Evolutionary conservation across 2,888 invertebrate genomes (phyloP), one percentile per base, ranked within the genome.

Genomic region (Vanessa cardui): DNA sequence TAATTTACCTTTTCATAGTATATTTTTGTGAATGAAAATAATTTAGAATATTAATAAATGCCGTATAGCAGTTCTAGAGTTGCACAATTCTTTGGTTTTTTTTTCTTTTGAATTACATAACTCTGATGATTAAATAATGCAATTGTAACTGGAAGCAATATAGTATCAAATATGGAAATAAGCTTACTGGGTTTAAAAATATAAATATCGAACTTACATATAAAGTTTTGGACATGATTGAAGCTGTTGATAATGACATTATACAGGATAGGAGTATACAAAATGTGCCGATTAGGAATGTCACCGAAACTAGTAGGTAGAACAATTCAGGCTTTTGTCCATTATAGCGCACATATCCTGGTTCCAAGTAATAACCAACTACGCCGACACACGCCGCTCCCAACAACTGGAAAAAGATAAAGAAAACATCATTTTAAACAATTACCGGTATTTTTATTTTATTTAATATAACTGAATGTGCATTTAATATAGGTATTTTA

Each of bases 221-320:
- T 73, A 96, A 93, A 1, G 96, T 97, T 90, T 97, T 97, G 1
- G 97, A 94, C 78, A 98, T 95, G 75, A 97, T 95, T 45, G 96
- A 95, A n/a, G 97, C 96, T 0, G 97, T 96, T 18, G 97, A 95
- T 60, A 97, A 91, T 1, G 97, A 97, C 44, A 95, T 90, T n/a
- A 97, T 77, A 76, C 96, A 97, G 0, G 97, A 94, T 6, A 95
- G 80, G 50, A 97, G 85, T 52, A 97, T 83, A 73, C 97, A 94
- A 79, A 96, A 96, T 26, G 97, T 97, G 62, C 96, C 96, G 71
- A 97, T 95, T 82, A 97, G 92, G 81, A 96, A 97, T 18, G 97
- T 93, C 0, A 96, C 96, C 0, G 95, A 93, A 82, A 96, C 95
- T 67, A 97, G 85, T 39, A 96, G 89, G 85, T 95, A 96, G 86